These are phyloP conservation scores for Drosophila macrothrix DNA, from an alignment of 2,888 invertebrate species.

Conservation along the genomic window DNA sequence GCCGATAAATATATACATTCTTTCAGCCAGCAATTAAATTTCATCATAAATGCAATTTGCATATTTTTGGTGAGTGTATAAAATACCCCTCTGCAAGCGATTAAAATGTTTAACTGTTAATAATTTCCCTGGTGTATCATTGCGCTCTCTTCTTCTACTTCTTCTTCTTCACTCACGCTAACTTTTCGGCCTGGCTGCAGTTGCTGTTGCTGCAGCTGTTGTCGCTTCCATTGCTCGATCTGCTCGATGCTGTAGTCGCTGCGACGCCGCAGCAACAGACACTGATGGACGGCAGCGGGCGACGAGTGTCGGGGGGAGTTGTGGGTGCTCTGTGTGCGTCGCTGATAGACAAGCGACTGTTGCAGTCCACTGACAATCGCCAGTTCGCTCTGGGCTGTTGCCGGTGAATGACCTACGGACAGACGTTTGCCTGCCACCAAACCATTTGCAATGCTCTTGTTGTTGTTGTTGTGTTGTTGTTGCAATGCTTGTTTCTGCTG, in stretches of 20 bases:
- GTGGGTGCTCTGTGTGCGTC: constrained; percentile 58
- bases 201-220: constrained; percentile 60
- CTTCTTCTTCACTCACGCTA: constrained; percentile 60
- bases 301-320: constrained; percentile 69
- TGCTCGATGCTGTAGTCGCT: constrained; percentile 80
- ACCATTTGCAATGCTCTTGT: constrained; percentile 76
- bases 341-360: constrained; percentile 74
- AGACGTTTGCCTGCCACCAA: constrained; percentile 69
- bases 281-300: constrained; percentile 72
- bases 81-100: neutral
- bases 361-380: constrained; percentile 49
- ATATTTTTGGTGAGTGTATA: neutral
- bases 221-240: constrained; percentile 76
- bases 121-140: neutral
- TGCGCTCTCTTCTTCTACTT: neutral
- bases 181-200: constrained; percentile 64
- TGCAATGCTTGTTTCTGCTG: constrained; percentile 41
- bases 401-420: constrained; percentile 72
- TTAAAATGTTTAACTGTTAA: constrained; percentile 1
- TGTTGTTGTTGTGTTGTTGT: constrained; percentile 35
- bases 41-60: neutral
- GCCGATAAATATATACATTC: neutral
- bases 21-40: neutral
- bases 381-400: constrained; percentile 36
- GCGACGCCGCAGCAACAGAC: constrained; percentile 79